Evolutionary conservation across 2,888 invertebrate species (phyloP).

Genomic region (Galeruca laticollis): DNA sequence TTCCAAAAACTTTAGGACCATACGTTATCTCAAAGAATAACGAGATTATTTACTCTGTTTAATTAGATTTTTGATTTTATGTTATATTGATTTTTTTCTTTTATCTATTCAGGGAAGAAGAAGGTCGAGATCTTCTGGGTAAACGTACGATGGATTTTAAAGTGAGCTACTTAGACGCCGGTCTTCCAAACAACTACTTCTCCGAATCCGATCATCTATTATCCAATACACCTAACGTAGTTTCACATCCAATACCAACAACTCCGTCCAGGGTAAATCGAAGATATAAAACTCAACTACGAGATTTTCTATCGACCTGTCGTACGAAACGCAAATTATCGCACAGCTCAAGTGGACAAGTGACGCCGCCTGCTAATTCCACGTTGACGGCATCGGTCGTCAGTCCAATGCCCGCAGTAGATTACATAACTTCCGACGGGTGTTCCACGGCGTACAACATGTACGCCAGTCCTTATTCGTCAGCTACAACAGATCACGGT

Average conservation of each 20-base stretch:
- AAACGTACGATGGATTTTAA: constrained; percentile 99
- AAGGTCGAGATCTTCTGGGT: constrained; percentile 95
- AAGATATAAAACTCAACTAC: constrained; percentile 92
- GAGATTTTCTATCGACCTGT: constrained; percentile 94
- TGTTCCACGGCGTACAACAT: constrained; percentile 71
- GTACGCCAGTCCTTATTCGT: constrained; percentile 83
- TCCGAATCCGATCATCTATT: constrained; percentile 86
- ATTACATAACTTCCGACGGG: constrained; percentile 76
- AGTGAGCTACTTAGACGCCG: constrained; percentile 96
- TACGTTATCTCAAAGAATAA: too few species aligned
- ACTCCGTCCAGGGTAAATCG: constrained; percentile 81
- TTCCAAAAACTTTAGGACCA: too few species aligned
- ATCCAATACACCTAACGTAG: constrained; percentile 70
- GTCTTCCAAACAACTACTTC: constrained; percentile 90
- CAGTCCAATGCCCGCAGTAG: constrained; percentile 72
- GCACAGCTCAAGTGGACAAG: constrained; percentile 61
- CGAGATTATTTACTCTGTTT: too few species aligned
- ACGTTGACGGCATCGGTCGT: constrained; percentile 67
- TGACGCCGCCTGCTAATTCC: constrained; percentile 65
- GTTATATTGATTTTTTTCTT: constrained; percentile 6
- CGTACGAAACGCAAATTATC: constrained; percentile 69
- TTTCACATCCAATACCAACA: constrained; percentile 65
- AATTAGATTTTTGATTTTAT: too few species aligned
- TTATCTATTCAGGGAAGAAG: constrained; percentile 85
- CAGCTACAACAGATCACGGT: constrained; percentile 75